These are phyloP conservation scores for Triplophysa siluroides DNA, from an alignment of 2,113 vertebrate species.

Conservation along the genomic window DNA sequence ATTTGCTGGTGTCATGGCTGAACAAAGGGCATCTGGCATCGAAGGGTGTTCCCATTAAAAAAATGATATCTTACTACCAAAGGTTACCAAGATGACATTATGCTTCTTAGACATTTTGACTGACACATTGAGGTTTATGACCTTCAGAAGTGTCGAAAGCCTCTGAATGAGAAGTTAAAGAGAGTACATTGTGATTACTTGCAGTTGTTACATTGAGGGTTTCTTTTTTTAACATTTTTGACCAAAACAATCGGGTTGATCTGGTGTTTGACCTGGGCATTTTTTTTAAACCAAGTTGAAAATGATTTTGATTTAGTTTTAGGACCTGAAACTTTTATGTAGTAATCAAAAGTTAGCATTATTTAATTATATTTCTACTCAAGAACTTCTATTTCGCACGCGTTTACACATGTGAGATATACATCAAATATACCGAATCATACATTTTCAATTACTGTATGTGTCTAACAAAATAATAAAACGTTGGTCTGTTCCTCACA, in stretches of 20 bases:
- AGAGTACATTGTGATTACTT: background rate
- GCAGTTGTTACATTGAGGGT: background rate
- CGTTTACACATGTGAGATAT: too few relatives aligned
- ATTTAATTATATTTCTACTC: too few relatives aligned
- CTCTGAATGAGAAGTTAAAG: background rate
- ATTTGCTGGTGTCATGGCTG: slow-evolving; percentile 55
- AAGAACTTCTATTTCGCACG: too few relatives aligned
- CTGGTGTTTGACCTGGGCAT: background rate
- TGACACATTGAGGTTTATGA: slow-evolving; percentile 69
- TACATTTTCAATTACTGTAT: background rate
- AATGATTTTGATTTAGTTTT: too few relatives aligned
- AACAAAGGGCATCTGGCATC: slow-evolving; percentile 70
- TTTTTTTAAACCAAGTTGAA: too few relatives aligned
- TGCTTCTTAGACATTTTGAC: slow-evolving; percentile 66
- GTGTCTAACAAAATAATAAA: background rate
- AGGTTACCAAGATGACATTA: slow-evolving; percentile 79
- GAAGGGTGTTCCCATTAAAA: slow-evolving; percentile 54
- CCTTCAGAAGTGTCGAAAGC: slow-evolving; percentile 62
- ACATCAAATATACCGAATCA: background rate
- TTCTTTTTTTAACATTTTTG: background rate
- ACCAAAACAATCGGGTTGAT: background rate
- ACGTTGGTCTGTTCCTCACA: background rate
- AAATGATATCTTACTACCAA: slow-evolving; percentile 64
- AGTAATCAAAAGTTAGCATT: too few relatives aligned
- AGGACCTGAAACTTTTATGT: too few relatives aligned